Evolutionary conservation across 2,888 invertebrate genomes (phyloP).

Genomic region (Odontothrips loti): DNA sequence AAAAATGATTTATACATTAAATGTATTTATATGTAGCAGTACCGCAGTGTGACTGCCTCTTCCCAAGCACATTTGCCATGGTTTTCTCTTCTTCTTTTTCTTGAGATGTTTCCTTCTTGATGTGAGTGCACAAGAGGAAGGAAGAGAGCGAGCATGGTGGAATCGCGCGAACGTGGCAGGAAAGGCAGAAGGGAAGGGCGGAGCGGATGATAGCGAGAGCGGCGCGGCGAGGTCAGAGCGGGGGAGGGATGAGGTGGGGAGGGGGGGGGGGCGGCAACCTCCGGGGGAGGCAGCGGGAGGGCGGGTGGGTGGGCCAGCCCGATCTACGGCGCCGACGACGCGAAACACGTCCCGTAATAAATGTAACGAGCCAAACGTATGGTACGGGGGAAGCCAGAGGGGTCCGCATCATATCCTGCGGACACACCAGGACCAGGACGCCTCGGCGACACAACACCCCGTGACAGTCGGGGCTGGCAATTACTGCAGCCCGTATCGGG

Average conservation of each 20-base stretch:
- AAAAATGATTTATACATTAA: too few relatives aligned
- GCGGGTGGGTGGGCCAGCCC: background rate
- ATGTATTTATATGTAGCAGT: too few relatives aligned
- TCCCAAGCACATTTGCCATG: too few relatives aligned
- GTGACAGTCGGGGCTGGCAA: too few relatives aligned
- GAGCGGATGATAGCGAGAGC: constrained; percentile 37
- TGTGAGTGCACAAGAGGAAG: background rate
- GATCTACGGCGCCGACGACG: background rate
- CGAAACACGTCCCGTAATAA: constrained; percentile 19
- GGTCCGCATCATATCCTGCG: background rate
- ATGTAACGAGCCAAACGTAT: constrained; percentile 8
- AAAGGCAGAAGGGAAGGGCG: constrained; percentile 34
- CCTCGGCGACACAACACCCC: background rate
- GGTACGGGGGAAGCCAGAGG: background rate
- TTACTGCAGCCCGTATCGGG: too few relatives aligned
- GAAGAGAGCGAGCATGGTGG: background rate
- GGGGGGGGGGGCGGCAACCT: constrained; percentile 29
- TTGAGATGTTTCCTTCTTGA: too few relatives aligned
- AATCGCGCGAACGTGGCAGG: constrained; percentile 32
- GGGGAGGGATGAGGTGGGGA: constrained; percentile 31
- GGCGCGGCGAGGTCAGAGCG: constrained; percentile 32
- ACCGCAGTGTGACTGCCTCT: too few relatives aligned
- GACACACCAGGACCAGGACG: background rate
- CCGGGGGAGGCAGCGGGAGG: constrained; percentile 33
- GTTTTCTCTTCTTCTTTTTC: too few relatives aligned